Evolutionary conservation across 37 sponge, comb jelly and placozoan species (phyloP).

Genomic region (Oopsacas minuta): DNA sequence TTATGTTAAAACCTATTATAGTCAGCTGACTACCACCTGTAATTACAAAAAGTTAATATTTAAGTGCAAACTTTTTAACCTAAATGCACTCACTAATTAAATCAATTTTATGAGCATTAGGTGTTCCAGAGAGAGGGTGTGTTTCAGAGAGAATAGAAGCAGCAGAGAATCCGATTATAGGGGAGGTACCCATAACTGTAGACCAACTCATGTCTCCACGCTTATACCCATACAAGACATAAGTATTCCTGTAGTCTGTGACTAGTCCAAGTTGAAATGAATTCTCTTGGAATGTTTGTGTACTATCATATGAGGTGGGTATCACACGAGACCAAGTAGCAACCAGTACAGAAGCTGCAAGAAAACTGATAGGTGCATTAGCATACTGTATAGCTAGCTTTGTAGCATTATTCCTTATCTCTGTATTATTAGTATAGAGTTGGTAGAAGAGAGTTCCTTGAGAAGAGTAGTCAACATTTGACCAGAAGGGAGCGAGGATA

Average conservation of each 20-base stretch:
- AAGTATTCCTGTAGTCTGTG: conserved; percentile 37
- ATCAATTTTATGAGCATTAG: background rate
- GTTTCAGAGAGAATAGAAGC: background rate
- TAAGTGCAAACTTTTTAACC: background rate
- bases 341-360: background rate
- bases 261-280: conserved; percentile 48
- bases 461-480: conserved; percentile 34
- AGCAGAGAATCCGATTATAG: conserved; percentile 36
- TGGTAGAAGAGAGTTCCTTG: conserved; percentile 35
- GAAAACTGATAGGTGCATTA: background rate
- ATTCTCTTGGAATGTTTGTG: conserved; percentile 22
- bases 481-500: conserved; percentile 48
- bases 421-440: background rate
- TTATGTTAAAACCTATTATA: background rate
- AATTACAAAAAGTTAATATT: background rate
- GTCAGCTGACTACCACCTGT: background rate
- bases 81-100: background rate
- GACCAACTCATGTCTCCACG: conserved; percentile 44
- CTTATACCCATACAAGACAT: conserved; percentile 51
- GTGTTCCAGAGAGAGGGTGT: conserved; percentile 24
- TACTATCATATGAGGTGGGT: background rate
- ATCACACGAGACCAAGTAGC: conserved; percentile 23
- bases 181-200: background rate
- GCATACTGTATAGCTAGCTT: background rate
- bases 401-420: background rate